phyloP scores from a whole-genome alignment of 2,113 vertebrate genomes.

The Empidonax alnorum region DNA sequence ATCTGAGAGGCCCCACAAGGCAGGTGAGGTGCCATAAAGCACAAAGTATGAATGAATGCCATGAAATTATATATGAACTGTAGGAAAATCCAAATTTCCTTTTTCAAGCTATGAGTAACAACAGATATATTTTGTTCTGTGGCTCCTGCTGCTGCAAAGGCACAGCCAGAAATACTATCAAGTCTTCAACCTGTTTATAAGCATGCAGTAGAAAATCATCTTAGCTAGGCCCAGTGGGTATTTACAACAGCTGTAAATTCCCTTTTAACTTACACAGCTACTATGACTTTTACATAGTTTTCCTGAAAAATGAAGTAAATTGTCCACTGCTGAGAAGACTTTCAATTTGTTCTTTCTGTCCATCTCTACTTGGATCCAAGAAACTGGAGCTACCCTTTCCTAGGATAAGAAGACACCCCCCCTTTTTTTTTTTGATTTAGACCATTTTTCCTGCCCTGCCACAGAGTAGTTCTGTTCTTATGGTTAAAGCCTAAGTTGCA shows the following conservation, averaged over 20 bases:
- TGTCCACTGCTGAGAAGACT: background rate
- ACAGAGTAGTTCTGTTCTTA: background rate
- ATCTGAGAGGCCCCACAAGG: background rate
- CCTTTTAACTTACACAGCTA: background rate
- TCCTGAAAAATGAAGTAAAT: background rate
- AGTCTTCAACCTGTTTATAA: background rate
- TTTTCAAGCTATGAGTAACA: background rate
- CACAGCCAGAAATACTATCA: background rate
- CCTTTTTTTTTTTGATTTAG: background rate
- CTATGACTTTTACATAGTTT: background rate
- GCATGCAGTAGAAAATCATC: background rate
- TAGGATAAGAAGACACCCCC: too few species aligned
- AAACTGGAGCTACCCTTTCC: background rate
- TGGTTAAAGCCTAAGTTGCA: background rate
- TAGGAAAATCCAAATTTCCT: background rate
- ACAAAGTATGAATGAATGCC: background rate
- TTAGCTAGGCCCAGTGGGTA: background rate
- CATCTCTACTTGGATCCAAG: background rate
- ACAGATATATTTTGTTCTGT: background rate
- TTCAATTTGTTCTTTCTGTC: background rate
- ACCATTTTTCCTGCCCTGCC: background rate
- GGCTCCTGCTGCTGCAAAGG: background rate
- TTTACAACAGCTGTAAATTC: slow-evolving; percentile 5
- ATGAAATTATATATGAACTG: background rate
- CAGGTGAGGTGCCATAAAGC: background rate